A percentile compares a stretch with the other conserved stretches of the same genome.
phyloP scores from a whole-genome alignment of 2,888 invertebrate genomes.

The Thera obeliscata region DNA sequence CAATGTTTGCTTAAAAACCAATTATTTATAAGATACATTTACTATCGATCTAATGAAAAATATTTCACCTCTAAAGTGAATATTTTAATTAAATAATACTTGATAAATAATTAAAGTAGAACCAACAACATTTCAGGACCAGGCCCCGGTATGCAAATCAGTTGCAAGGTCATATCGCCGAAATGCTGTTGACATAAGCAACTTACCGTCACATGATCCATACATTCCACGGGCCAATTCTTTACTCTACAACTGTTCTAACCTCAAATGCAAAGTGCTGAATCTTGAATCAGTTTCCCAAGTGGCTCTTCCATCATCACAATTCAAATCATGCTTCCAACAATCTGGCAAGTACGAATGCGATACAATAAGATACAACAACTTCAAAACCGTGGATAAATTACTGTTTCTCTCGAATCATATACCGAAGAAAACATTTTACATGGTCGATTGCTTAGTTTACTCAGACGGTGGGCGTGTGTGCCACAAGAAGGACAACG shows the following conservation, averaged over 20 bases:
- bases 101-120: constrained; percentile 7
- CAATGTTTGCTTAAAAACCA: background rate
- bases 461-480: constrained; percentile 67
- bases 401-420: constrained; percentile 63
- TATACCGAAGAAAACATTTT: constrained; percentile 63
- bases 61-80: constrained; percentile 22
- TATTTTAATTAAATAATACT: constrained; percentile 22
- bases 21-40: background rate
- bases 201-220: constrained; percentile 68
- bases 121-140: constrained; percentile 57
- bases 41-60: constrained; percentile 19
- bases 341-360: constrained; percentile 55
- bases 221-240: constrained; percentile 65
- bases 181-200: constrained; percentile 33
- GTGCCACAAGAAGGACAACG: constrained; percentile 64
- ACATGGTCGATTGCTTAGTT: constrained; percentile 71
- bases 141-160: constrained; percentile 57
- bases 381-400: constrained; percentile 71
- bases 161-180: constrained; percentile 48
- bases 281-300: constrained; percentile 62
- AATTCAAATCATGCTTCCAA: constrained; percentile 59
- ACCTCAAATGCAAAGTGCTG: constrained; percentile 54
- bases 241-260: constrained; percentile 63
- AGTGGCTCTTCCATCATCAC: constrained; percentile 53
- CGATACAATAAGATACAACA: constrained; percentile 62